Evolutionary conservation across 2,888 invertebrate species (phyloP), one percentile per base, ranked within the genome.

Genomic region (Tetranychus piercei): DNA sequence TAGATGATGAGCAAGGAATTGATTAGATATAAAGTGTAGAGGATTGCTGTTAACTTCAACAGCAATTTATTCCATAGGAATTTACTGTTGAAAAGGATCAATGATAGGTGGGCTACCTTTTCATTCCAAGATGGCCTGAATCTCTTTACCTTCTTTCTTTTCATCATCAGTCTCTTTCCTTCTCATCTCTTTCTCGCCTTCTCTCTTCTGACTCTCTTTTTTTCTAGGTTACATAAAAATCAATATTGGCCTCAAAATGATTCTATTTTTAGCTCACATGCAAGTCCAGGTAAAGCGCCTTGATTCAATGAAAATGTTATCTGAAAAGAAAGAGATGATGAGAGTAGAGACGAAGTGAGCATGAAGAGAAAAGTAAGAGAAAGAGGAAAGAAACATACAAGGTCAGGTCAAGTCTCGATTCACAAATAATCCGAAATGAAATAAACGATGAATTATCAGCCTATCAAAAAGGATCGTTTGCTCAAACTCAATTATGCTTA

Each of bases 11-110:
- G 11, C 6, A 20, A 23, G 11, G 22, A 23, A 23, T 69, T 22
- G 69, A 69, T 20, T 23, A 23, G 69, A 20, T 69, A 23, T 23
- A 69, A 69, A 69, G 69, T 23, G 69, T 69, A 69, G 69, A 69
- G 34, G 34, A 34, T 34, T 34, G 34, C 34, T 34, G 34, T 34
- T 34, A 34, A 34, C 34, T 34, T 34, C 34, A 34, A 34, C 34
- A 34, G 34, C 34, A 34, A 34, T 34, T 5, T 34, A 34, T 69
- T 23, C n/a, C 20, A 23, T 20, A 20, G 69, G 69, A 69, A 69
- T 69, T 20, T 23, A 22, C 69, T 23, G 34, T 23, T 20, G 22
- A 69, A 66, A 6, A 23, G 69, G 34, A 69, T 69, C 69, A 23
- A 23, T 55, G 55, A 15, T 11, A 45, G 45, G 55, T 55, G 55